Percentiles rank a stretch among this genome's conserved stretches.
Evolutionary conservation across 2,888 invertebrate genomes (phyloP).

Genomic region (Conops quadrifasciatus): DNA sequence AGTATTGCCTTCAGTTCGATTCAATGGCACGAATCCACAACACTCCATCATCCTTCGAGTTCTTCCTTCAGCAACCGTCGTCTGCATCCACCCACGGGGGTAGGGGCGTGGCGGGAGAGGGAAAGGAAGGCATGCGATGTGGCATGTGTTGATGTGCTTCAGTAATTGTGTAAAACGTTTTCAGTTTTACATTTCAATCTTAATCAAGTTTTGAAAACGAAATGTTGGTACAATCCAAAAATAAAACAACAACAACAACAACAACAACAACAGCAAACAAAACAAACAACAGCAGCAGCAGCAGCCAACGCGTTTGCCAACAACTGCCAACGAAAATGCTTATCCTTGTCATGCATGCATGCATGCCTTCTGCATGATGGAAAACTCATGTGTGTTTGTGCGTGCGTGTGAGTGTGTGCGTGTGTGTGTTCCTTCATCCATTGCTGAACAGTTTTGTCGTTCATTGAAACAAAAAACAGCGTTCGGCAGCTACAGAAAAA

Average conservation of each 20-base stretch:
- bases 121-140: too few species aligned
- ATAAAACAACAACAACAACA: conserved; percentile 2
- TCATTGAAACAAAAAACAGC: too few species aligned
- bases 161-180: conserved; percentile 62
- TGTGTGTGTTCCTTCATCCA: too few species aligned
- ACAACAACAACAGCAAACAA: conserved; percentile 1
- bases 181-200: conserved; percentile 64
- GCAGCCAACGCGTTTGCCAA: background rate
- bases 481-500: too few species aligned
- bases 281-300: background rate
- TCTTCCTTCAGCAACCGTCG: too few species aligned
- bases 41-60: too few species aligned
- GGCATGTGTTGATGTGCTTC: conserved; percentile 31
- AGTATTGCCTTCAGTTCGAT: too few species aligned
- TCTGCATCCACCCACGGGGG: too few species aligned
- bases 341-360: conserved; percentile 10
- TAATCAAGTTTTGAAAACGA: conserved; percentile 60
- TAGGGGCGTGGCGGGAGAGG: background rate
- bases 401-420: background rate
- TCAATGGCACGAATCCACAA: too few species aligned
- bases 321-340: background rate
- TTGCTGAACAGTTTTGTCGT: too few species aligned
- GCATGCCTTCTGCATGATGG: background rate
- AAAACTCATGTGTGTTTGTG: background rate
- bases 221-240: conserved; percentile 4